Evolutionary conservation across 1,140 invertebrate genomes (phyloP), one percentile per base, ranked within the genome.

Genomic region (Hypothenemus hampei): DNA sequence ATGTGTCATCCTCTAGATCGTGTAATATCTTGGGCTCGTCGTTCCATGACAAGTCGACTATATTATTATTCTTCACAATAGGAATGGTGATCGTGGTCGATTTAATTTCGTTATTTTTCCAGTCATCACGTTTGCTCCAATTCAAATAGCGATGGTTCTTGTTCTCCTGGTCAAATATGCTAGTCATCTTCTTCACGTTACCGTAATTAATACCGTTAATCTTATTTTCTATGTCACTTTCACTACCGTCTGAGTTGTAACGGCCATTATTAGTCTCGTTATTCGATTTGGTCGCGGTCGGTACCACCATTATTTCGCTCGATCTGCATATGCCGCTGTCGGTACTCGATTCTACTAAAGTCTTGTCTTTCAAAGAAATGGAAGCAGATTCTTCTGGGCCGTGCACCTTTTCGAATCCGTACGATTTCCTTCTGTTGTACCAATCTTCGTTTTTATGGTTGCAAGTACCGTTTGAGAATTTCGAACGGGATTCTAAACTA

Each of bases 251-350:
- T n/a, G n/a, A n/a, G 1, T 58, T 60, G 23, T 57, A 54, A 26
- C 31, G 52, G 13, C 40, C 19, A 26, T 37, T 43, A 37, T 43
- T 58, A 35, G 40, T 50, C 7, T 47, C 37, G 22, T 51, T 57
- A 22, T 59, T 31, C n/a, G n/a, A n/a, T n/a, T n/a, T n/a, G 24
- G 45, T 62, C 3, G 59, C 31, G 0, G 63, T 59, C 44, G 60
- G 63, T 19, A 64, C 57, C 10, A 65, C 37, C 23, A 71, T 75
- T 18, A 82, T 73, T 72, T 84, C 82, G 18, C 79, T 77, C 1
- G 84, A 86, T 59, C 81, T 77, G 57, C 82, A 84, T 58, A 86
- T 79, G 1, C 83, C 84, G 60, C 83, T 85, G 59, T 86, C 84
- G 3, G 82, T 85, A 8, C 83, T 85, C 11, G 81, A 81, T 65